Evolutionary conservation across 2,113 vertebrate genomes (phyloP), one percentile per base, ranked within the genome.

Genomic region (Xiphophorus maculatus): DNA sequence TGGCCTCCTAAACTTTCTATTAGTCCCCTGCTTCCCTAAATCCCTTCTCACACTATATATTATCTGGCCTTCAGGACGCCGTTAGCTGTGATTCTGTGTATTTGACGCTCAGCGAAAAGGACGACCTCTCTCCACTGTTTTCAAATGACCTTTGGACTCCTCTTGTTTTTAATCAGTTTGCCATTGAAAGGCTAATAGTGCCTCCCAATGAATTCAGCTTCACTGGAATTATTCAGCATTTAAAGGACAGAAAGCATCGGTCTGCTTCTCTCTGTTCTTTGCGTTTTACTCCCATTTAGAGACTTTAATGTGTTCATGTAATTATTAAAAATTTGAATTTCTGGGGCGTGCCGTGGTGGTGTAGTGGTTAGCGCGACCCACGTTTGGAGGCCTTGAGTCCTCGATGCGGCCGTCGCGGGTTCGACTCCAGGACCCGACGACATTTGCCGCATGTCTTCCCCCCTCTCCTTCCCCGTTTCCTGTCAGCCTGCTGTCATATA

Each of bases 181-280:
- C 68, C 69, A 78, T 17, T 75, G 74, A 58, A 88, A 67, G 51
- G 76, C 76, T 65, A 30, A 30, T 25, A 0, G 71, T 37, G 40
- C 72, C 73, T 80, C 62, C 58, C 15, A 82, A 77, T 30, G 1
- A 78, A 76, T 76, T 71, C 72, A n/a, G 44, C 10, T 3, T 14
- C 67, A 19, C 68, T 63, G 87, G 77, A 89, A 89, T 91, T 86
- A 90, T 90, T 91, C 85, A 90, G 58, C 64, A 25, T 29, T 60
- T 25, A 27, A 71, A 66, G 79, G 76, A 87, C 75, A 80, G 76
- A 76, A 86, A 77, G 69, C 65, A 29, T 70, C 63, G 48, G 29
- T 1, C 42, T 42, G 54, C 58, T 69, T 32, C 14, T 63, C 12
- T 71, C 17, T 25, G 9, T 22, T 81, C 11, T 71, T 33, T 66